These are phyloP conservation scores for Bombus pyrosoma DNA, from an alignment of 1,140 invertebrate genomes.

Conservation along the genomic window DNA sequence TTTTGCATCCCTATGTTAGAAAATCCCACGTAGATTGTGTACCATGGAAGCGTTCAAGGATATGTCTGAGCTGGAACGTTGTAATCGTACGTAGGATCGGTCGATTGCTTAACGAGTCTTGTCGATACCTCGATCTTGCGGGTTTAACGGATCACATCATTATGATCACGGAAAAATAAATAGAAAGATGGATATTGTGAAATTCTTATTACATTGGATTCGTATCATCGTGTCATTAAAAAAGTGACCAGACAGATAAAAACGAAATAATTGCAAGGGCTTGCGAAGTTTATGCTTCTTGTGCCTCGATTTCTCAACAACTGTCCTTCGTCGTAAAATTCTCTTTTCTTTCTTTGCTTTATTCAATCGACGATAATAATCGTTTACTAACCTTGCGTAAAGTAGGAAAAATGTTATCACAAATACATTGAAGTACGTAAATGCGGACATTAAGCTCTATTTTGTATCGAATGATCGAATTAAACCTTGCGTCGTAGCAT, in stretches of 20 bases:
- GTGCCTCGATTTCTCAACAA: neutral
- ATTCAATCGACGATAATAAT: too few species aligned
- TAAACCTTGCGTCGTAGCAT: neutral
- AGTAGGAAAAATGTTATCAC: too few species aligned
- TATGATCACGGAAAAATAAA: neutral
- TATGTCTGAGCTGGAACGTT: slow-evolving; percentile 7
- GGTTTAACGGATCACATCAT: neutral
- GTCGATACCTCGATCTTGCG: neutral
- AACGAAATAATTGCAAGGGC: neutral
- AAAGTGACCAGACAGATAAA: neutral
- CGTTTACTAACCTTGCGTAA: neutral
- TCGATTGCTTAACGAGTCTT: slow-evolving; percentile 10
- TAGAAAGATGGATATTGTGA: neutral
- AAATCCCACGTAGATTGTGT: slow-evolving; percentile 9
- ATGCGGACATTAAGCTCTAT: neutral
- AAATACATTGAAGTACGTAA: neutral
- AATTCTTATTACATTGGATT: neutral
- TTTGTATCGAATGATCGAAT: neutral
- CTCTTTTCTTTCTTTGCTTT: neutral
- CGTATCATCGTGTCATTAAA: neutral
- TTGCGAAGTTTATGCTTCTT: neutral
- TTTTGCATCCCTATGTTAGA: slow-evolving; percentile 32
- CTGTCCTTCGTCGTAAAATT: neutral
- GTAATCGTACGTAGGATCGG: slow-evolving; percentile 5
- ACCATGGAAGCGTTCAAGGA: slow-evolving; percentile 19